phyloP scores from a whole-genome alignment of 2,797 vertebrate species.

The Rhinoraja longicauda region DNA sequence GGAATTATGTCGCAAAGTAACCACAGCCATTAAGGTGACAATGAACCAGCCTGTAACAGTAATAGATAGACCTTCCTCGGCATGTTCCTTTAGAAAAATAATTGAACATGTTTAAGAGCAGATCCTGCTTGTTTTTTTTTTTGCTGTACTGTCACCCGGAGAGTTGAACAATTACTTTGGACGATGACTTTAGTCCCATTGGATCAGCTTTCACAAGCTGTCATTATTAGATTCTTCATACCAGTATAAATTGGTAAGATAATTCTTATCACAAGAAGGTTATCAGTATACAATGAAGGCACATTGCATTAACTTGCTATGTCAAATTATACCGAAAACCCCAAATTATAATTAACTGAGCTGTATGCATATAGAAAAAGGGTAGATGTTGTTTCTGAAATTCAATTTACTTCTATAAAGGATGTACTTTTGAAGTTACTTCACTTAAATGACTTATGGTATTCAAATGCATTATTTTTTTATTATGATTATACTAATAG shows the following conservation, averaged over 20 bases:
- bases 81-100: slow-evolving; percentile 31
- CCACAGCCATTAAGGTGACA: slow-evolving; percentile 16
- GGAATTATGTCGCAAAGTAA: not conserved
- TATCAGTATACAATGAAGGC: not conserved
- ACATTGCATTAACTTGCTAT: not conserved
- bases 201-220: slow-evolving; percentile 37
- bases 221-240: slow-evolving; percentile 37
- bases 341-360: slow-evolving; percentile 21
- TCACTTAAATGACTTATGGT: too few species aligned
- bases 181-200: slow-evolving; percentile 35
- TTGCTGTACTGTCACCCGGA: slow-evolving; percentile 14
- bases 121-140: not conserved
- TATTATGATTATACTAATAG: too few species aligned
- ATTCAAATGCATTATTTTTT: too few species aligned
- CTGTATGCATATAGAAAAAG: too few species aligned
- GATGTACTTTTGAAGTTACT: too few species aligned
- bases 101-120: slow-evolving; percentile 24
- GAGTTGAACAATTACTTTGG: slow-evolving; percentile 37
- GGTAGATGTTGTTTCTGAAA: not conserved
- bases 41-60: slow-evolving; percentile 18
- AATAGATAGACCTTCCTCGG: slow-evolving; percentile 27
- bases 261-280: slow-evolving; percentile 24
- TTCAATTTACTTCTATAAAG: too few species aligned
- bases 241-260: slow-evolving; percentile 31
- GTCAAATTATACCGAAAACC: not conserved